Conservation (phyloP, 2,113 vertebrate species). For the Mohoua ochrocephala region DNA sequence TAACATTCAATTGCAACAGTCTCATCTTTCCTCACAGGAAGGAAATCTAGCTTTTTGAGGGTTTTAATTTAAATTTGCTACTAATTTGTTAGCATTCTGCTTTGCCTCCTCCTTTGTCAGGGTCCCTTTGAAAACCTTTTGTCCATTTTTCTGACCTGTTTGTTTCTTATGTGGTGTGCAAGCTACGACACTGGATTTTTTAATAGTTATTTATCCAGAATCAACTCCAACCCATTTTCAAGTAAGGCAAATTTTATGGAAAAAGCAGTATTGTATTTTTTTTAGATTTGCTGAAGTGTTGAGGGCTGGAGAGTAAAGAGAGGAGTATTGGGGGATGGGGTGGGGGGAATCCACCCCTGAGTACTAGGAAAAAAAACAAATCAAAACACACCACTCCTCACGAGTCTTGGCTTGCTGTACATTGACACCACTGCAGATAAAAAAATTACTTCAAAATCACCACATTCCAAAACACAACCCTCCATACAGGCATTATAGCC, state of each 20-base stretch:
- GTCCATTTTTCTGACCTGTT: not conserved
- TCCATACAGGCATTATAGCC: not conserved
- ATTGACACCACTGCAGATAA: not conserved
- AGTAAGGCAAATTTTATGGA: not conserved
- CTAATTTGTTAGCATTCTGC: not conserved
- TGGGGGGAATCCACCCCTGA: fast-evolving
- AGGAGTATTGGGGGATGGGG: fast-evolving
- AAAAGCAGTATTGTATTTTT: not conserved
- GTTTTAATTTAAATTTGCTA: not conserved
- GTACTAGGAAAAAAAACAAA: not conserved
- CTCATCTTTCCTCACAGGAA: not conserved
- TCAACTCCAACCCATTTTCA: not conserved
- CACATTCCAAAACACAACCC: not conserved
- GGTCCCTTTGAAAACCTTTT: not conserved
- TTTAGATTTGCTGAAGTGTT: not conserved
- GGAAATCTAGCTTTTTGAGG: not conserved
- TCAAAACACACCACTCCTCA: not conserved
- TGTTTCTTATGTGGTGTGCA: not conserved
- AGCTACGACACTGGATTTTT: not conserved
- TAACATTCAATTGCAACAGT: not conserved
- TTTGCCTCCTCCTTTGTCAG: not conserved
- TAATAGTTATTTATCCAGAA: not conserved
- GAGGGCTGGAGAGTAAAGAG: not conserved
- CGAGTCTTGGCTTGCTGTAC: not conserved
- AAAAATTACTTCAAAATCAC: not conserved